phyloP scores from a whole-genome alignment of 2,797 vertebrate species.

The Gallinago solitaria region DNA sequence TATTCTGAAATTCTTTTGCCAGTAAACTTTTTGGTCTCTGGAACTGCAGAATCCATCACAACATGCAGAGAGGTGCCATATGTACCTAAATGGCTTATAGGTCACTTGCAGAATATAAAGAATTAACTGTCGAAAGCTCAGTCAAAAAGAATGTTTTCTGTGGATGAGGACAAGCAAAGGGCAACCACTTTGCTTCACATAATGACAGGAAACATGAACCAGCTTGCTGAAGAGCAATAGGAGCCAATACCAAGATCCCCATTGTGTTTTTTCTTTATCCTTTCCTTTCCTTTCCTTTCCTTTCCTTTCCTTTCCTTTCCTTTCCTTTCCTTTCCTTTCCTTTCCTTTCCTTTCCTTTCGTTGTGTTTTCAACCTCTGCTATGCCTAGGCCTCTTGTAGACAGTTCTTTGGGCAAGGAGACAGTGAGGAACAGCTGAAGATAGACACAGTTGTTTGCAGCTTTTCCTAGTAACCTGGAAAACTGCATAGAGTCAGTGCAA shows the following conservation, averaged over 20 bases:
- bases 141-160: neutral
- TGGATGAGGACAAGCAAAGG: neutral
- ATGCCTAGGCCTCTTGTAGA: neutral
- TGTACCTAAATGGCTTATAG: neutral
- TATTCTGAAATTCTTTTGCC: neutral
- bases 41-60: neutral
- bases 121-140: neutral
- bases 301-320: fast-evolving
- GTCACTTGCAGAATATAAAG: neutral
- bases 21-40: neutral
- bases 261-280: fast-evolving
- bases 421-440: neutral
- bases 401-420: neutral
- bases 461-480: neutral
- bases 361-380: neutral
- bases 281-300: too few relatives aligned
- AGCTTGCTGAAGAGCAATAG: neutral
- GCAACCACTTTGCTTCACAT: neutral
- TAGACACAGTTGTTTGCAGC: neutral
- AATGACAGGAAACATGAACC: neutral
- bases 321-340: fast-evolving
- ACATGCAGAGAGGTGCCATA: neutral
- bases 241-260: neutral
- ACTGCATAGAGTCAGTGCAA: neutral
- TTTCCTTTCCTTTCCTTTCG: too few relatives aligned